phyloP scores from a whole-genome alignment of 2,113 vertebrate genomes.

The Cebus imitator region DNA sequence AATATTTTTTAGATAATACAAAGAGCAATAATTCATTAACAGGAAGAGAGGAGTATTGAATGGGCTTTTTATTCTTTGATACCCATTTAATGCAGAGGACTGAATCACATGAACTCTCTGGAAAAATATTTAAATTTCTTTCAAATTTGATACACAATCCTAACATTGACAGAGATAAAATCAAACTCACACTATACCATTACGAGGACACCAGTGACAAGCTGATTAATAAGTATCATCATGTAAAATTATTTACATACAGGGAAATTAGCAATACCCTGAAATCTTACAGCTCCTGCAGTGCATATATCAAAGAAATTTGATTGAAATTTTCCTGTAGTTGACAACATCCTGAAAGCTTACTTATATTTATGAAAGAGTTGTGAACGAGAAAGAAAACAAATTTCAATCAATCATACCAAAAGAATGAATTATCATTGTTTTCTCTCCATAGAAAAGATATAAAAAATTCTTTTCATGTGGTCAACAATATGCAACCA shows the following conservation, averaged over 20 bases:
- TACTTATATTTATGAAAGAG: neutral
- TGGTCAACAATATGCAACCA: neutral
- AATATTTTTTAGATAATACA: neutral
- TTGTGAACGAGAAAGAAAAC: neutral
- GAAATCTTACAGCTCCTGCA: neutral
- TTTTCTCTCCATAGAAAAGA: neutral
- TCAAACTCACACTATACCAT: neutral
- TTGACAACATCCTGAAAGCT: conserved; percentile 4
- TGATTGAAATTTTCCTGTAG: neutral
- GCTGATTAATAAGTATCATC: neutral
- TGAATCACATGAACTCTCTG: neutral
- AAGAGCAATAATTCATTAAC: neutral
- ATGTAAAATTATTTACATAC: conserved; percentile 3
- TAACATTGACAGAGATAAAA: conserved; percentile 16
- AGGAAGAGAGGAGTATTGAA: neutral
- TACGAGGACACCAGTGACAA: neutral
- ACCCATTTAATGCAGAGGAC: neutral
- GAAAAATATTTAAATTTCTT: conserved; percentile 25
- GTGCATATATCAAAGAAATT: neutral
- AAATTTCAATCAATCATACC: neutral
- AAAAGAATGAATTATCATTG: neutral
- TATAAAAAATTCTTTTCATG: neutral
- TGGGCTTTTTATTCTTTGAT: neutral
- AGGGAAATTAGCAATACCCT: neutral
- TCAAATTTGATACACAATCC: neutral